A percentile compares a stretch with the other conserved stretches of the same genome.
phyloP scores from a whole-genome alignment of 1,140 invertebrate species.

The Meloidogyne chitwoodi region DNA sequence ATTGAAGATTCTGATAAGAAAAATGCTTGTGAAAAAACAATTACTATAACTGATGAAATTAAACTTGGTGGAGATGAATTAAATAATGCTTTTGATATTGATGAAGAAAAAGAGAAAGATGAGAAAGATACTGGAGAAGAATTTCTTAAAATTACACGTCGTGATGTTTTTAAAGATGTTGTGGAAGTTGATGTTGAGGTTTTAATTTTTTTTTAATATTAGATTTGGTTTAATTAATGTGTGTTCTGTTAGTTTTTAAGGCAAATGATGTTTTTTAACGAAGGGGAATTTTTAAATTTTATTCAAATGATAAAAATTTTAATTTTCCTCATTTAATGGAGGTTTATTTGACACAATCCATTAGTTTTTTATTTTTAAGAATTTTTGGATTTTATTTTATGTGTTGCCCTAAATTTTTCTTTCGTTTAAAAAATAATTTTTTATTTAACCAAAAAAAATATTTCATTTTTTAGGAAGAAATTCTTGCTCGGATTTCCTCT shows the following conservation, averaged over 20 bases:
- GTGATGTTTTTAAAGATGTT: conserved; percentile 44
- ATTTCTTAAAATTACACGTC: conserved; percentile 44
- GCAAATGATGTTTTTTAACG: no score
- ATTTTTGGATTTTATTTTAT: no score
- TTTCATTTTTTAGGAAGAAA: conserved; percentile 25
- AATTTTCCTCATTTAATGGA: no score
- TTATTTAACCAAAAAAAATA: no score
- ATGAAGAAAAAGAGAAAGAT: conserved; percentile 26
- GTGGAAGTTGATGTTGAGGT: conserved; percentile 14
- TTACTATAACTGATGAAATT: conserved; percentile 1
- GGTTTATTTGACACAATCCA: no score
- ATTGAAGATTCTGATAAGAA: conserved; percentile 14
- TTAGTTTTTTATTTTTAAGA: no score
- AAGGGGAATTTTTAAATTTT: no score
- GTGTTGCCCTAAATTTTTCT: no score
- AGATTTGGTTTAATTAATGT: background rate
- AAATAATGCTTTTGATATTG: conserved; percentile 5
- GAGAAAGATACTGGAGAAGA: conserved; percentile 37
- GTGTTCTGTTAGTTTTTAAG: no score
- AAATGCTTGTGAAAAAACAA: background rate
- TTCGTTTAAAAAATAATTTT: no score
- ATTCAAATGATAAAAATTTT: no score
- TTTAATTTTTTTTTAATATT: background rate
- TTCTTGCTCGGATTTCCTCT: conserved; percentile 23
- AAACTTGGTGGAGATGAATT: background rate